phyloP scores from a whole-genome alignment of 2,888 invertebrate species.

The Gastrophysa polygoni region DNA sequence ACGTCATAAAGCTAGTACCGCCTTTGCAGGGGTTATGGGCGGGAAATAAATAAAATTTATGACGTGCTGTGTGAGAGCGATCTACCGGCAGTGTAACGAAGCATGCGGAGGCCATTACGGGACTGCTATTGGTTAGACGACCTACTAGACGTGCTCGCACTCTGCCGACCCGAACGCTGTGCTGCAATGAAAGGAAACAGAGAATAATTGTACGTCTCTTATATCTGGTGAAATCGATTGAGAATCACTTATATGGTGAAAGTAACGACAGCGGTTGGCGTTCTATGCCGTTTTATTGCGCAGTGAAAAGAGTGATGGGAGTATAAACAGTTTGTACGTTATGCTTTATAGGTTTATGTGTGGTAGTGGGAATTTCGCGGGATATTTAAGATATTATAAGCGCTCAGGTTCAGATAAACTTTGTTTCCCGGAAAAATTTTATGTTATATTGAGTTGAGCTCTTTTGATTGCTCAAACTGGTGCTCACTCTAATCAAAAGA shows the following conservation, averaged over 20 bases:
- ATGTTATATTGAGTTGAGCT: conserved; percentile 38
- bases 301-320: conserved; percentile 36
- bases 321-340: conserved; percentile 38
- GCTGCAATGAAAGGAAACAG: conserved; percentile 26
- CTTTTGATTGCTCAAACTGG: too few relatives aligned
- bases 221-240: conserved; percentile 59
- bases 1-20: conserved; percentile 62
- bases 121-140: conserved; percentile 62
- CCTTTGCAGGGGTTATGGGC: conserved; percentile 64
- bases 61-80: conserved; percentile 63
- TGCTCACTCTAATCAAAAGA: too few relatives aligned
- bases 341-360: conserved; percentile 36
- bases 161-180: neutral
- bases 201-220: conserved; percentile 58
- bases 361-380: conserved; percentile 52
- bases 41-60: conserved; percentile 63
- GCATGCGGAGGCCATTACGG: conserved; percentile 66
- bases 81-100: conserved; percentile 63
- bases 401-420: conserved; percentile 46
- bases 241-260: conserved; percentile 46
- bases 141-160: conserved; percentile 41
- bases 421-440: conserved; percentile 44
- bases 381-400: conserved; percentile 56
- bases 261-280: conserved; percentile 51
- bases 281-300: conserved; percentile 40